phyloP scores from a whole-genome alignment of 2,888 invertebrate genomes.

The Panzeria rudis region DNA sequence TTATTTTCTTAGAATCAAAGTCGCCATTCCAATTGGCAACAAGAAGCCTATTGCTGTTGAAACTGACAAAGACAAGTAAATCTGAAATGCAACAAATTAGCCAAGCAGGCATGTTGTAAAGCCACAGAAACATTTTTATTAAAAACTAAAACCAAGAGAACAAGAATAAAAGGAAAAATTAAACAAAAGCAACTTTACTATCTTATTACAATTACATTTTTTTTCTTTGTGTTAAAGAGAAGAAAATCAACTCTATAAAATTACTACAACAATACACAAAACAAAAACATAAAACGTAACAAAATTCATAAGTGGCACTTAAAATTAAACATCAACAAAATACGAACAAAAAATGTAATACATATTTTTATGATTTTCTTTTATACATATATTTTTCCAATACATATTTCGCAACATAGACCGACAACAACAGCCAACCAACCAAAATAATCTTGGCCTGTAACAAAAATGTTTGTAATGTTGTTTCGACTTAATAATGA shows the following conservation, averaged over 20 bases:
- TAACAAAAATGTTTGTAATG: constrained; percentile 59
- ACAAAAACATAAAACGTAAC: constrained; percentile 65
- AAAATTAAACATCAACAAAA: constrained; percentile 51
- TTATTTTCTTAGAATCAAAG: constrained; percentile 88
- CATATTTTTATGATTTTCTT: constrained; percentile 41
- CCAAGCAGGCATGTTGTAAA: constrained; percentile 62
- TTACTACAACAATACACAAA: constrained; percentile 43
- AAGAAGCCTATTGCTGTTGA: constrained; percentile 87
- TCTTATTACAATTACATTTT: constrained; percentile 72
- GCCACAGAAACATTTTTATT: constrained; percentile 64
- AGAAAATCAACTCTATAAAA: constrained; percentile 48
- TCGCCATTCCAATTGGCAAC: constrained; percentile 94
- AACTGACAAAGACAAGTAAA: constrained; percentile 93
- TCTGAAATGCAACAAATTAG: constrained; percentile 73
- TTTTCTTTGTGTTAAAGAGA: constrained; percentile 72
- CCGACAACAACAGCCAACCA: constrained; percentile 2
- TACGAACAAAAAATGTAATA: constrained; percentile 49
- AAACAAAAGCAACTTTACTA: constrained; percentile 74
- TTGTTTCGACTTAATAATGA: constrained; percentile 59
- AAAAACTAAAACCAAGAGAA: constrained; percentile 66
- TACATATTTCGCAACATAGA: constrained; percentile 36
- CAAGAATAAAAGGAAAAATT: constrained; percentile 40
- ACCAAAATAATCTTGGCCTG: constrained; percentile 18
- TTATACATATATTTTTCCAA: constrained; percentile 46
- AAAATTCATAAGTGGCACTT: constrained; percentile 63